phyloP scores from a whole-genome alignment of 2,797 vertebrate species.

The Sebastes kiyomatsui region DNA sequence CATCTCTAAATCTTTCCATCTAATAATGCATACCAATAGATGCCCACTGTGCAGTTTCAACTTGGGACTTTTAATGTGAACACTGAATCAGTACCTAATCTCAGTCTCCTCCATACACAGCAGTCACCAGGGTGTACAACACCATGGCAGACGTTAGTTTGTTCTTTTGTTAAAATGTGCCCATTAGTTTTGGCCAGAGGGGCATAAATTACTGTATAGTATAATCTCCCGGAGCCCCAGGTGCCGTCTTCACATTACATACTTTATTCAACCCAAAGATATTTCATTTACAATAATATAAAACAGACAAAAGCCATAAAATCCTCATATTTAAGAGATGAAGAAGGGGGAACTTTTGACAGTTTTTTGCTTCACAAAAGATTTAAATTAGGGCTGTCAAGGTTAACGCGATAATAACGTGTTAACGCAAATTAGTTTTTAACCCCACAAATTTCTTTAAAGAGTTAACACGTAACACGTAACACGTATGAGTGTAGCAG shows the following conservation, averaged over 20 bases:
- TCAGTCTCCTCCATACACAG: background rate
- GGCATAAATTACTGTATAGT: background rate
- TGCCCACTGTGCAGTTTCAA: background rate
- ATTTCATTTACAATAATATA: background rate
- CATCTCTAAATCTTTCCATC: constrained; percentile 32
- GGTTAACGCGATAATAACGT: too few relatives aligned
- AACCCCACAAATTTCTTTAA: too few relatives aligned
- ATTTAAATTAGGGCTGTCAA: too few relatives aligned
- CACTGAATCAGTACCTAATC: background rate
- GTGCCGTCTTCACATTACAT: background rate
- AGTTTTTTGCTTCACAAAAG: background rate
- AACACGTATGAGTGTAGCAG: too few relatives aligned
- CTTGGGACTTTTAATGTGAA: background rate
- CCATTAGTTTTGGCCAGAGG: background rate
- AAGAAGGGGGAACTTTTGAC: background rate
- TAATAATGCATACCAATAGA: constrained; percentile 17
- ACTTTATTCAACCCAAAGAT: background rate
- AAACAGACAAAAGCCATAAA: background rate
- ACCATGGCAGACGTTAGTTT: background rate
- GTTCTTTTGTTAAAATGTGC: background rate
- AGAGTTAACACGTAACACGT: too few relatives aligned
- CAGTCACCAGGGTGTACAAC: background rate
- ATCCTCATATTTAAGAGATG: background rate
- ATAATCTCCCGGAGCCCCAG: background rate
- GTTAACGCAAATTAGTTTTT: too few relatives aligned